phyloP scores from a whole-genome alignment of 2,113 vertebrate species.

The Carassius carassius region DNA sequence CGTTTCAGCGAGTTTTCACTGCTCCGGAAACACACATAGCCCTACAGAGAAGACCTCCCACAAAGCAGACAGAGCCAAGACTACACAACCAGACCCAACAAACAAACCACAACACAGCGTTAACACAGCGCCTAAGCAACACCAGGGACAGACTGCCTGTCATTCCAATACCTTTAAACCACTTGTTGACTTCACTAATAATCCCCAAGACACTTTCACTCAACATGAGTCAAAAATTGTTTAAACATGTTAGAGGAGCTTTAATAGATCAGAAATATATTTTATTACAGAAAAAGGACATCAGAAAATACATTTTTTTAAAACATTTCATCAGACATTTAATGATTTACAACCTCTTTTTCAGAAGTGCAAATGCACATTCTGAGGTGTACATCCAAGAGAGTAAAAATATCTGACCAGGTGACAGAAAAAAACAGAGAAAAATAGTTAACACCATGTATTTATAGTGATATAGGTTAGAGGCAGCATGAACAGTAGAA shows the following conservation, averaged over 20 bases:
- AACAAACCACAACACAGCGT: conserved; percentile 33
- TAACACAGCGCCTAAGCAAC: conserved; percentile 25
- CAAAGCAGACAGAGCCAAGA: conserved; percentile 32
- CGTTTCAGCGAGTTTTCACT: conserved; percentile 29
- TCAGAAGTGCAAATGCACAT: neutral
- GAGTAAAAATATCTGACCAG: neutral
- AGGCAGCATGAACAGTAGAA: neutral
- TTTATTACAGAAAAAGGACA: neutral
- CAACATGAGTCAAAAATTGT: neutral
- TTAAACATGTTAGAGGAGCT: neutral
- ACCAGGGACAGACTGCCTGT: neutral
- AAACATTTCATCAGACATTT: neutral
- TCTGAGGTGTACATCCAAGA: neutral
- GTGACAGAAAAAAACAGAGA: neutral
- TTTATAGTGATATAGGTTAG: too few relatives aligned
- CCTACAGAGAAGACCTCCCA: conserved; percentile 34
- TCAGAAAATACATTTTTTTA: neutral
- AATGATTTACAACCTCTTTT: neutral
- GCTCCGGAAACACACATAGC: conserved; percentile 17
- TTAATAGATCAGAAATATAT: neutral
- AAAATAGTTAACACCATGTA: neutral
- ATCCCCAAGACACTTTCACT: neutral
- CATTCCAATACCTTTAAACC: conserved; percentile 15
- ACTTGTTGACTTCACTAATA: conserved; percentile 19
- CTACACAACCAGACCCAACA: conserved; percentile 34